A percentile compares a stretch with the other conserved stretches of the same genome.
Conservation (phyloP, 2,113 vertebrate genomes). For the Perognathus longimembris region DNA sequence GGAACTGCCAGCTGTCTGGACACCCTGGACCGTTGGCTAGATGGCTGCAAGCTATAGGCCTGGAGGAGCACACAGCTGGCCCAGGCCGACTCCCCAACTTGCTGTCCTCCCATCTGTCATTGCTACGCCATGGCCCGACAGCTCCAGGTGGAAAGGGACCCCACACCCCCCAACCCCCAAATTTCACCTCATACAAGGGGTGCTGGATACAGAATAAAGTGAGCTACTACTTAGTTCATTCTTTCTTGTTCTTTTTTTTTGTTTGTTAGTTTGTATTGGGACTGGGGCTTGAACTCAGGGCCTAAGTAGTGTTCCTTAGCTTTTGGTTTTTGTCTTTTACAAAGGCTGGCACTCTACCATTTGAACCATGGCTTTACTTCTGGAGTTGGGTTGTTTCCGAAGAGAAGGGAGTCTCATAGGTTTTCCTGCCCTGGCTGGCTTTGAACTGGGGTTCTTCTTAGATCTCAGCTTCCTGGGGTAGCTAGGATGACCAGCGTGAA, state of each 20-base stretch:
- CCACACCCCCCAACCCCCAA: not conserved
- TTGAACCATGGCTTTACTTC: no score
- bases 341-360: no score
- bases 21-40: slow-evolving; percentile 57
- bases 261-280: not conserved
- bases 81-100: not conserved
- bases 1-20: slow-evolving; percentile 57
- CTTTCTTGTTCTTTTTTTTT: not conserved
- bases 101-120: not conserved
- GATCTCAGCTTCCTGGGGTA: no score
- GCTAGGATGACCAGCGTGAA: no score
- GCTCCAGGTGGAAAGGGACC: not conserved
- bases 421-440: no score
- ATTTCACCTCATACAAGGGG: not conserved
- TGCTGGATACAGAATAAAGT: slow-evolving; percentile 62
- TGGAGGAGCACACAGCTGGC: accelerated
- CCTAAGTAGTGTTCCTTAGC: no score
- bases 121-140: accelerated
- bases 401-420: not conserved
- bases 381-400: no score
- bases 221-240: not conserved
- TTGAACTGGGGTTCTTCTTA: no score
- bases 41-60: slow-evolving; percentile 55
- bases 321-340: no score
- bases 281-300: not conserved